These are phyloP conservation scores for Gila orcuttii DNA, from an alignment of 2,113 vertebrate species.

Conservation along the genomic window DNA sequence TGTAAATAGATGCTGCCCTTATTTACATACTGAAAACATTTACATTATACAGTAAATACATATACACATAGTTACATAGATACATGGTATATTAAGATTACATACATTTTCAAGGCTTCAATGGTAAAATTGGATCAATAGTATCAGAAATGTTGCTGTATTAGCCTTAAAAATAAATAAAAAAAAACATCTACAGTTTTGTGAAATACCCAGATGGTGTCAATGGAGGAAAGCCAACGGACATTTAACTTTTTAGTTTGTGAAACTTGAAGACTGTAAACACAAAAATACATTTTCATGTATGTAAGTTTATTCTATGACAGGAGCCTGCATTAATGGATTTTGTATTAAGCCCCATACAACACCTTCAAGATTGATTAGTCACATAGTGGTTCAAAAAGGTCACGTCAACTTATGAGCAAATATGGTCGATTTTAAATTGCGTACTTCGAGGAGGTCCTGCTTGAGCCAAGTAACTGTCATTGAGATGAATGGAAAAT, in stretches of 20 bases:
- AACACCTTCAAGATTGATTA: not conserved
- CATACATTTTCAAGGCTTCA: not conserved
- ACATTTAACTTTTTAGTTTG: not conserved
- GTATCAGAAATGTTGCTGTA: not conserved
- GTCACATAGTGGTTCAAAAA: not conserved
- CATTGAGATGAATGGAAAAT: slow-evolving; percentile 21
- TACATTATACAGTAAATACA: too few relatives aligned
- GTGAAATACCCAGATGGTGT: not conserved
- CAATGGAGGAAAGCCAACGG: not conserved
- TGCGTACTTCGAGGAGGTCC: not conserved
- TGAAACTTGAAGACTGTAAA: not conserved
- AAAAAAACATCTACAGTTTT: not conserved
- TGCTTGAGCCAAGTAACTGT: not conserved
- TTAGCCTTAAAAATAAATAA: not conserved
- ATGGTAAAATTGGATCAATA: not conserved
- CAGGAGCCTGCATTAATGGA: not conserved
- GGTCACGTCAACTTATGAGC: not conserved
- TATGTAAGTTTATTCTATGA: not conserved
- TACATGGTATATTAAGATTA: too few relatives aligned
- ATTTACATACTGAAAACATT: not conserved
- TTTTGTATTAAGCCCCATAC: not conserved
- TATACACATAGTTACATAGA: too few relatives aligned
- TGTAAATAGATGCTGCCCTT: not conserved
- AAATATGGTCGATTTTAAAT: slow-evolving; percentile 3
- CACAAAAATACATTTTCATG: not conserved